These are phyloP conservation scores for Criorhina ranunculi DNA, from an alignment of 2,888 invertebrate genomes.

Conservation along the genomic window DNA sequence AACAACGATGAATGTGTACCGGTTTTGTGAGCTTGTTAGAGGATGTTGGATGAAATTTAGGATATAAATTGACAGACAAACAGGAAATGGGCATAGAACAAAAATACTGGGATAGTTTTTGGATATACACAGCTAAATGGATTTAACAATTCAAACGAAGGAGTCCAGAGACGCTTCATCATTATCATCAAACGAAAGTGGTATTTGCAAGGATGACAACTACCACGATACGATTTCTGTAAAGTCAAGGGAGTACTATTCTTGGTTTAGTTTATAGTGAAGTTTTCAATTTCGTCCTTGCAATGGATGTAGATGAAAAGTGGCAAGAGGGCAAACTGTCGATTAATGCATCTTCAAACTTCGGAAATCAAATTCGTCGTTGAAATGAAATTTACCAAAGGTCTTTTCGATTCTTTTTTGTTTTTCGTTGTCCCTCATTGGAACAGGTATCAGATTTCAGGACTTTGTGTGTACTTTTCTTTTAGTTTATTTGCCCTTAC, in stretches of 20 bases:
- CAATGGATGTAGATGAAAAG: not conserved
- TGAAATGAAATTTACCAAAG: constrained; percentile 44
- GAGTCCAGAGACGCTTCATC: constrained; percentile 32
- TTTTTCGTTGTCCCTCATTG: not conserved
- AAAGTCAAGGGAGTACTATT: constrained; percentile 50
- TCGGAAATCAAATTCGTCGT: constrained; percentile 35
- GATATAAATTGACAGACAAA: constrained; percentile 23
- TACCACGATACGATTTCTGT: constrained; percentile 31
- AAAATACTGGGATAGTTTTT: constrained; percentile 46
- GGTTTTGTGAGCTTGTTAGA: too few relatives aligned
- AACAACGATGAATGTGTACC: constrained; percentile 16
- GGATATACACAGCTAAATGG: constrained; percentile 36
- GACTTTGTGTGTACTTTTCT: constrained; percentile 32
- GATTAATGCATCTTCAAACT: constrained; percentile 48
- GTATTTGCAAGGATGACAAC: constrained; percentile 13
- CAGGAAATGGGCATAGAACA: constrained; percentile 40
- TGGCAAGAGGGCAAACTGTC: constrained; percentile 17
- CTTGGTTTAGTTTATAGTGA: constrained; percentile 38
- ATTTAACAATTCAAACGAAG: constrained; percentile 31
- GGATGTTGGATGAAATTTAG: not conserved
- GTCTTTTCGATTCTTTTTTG: constrained; percentile 6
- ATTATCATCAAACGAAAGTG: constrained; percentile 34
- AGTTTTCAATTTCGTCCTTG: constrained; percentile 42
- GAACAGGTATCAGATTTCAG: constrained; percentile 38
- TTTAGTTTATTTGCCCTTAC: constrained; percentile 29